Percentiles rank a stretch among this genome's conserved stretches.
phyloP scores from a whole-genome alignment of 2,888 invertebrate species.

The Eilema caniola region DNA sequence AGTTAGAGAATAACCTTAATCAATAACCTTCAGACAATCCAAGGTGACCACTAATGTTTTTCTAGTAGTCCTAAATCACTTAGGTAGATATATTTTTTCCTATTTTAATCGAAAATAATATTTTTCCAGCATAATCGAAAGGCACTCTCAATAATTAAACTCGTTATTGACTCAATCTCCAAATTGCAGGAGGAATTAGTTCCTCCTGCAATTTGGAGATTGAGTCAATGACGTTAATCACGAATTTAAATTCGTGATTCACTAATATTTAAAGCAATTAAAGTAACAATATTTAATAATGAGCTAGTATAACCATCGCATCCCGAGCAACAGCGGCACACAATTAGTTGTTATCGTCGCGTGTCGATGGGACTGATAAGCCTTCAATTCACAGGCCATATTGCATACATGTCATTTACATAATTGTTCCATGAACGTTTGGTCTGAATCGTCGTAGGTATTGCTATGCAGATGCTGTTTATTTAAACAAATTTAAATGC shows the following conservation, averaged over 20 bases:
- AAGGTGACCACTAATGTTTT: not conserved
- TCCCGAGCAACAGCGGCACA: constrained; percentile 67
- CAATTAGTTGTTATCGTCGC: constrained; percentile 70
- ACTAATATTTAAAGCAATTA: constrained; percentile 26
- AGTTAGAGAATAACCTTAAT: not conserved
- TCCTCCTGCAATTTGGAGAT: no score
- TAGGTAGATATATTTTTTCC: no score
- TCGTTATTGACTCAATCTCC: not conserved
- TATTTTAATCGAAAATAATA: no score
- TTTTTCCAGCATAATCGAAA: no score
- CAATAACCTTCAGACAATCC: not conserved
- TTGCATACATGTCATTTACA: constrained; percentile 83
- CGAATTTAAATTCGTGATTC: not conserved
- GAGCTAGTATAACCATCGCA: constrained; percentile 60
- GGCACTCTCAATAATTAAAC: no score
- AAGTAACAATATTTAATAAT: constrained; percentile 41
- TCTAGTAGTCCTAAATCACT: not conserved
- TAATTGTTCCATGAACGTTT: constrained; percentile 74
- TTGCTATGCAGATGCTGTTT: constrained; percentile 26
- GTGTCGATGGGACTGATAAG: constrained; percentile 80
- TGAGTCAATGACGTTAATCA: no score
- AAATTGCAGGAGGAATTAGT: no score
- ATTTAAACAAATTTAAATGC: constrained; percentile 16
- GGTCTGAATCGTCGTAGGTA: constrained; percentile 17
- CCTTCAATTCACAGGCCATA: constrained; percentile 81